phyloP scores from a whole-genome alignment of 2,113 vertebrate species.

The Rhinichthys klamathensis region DNA sequence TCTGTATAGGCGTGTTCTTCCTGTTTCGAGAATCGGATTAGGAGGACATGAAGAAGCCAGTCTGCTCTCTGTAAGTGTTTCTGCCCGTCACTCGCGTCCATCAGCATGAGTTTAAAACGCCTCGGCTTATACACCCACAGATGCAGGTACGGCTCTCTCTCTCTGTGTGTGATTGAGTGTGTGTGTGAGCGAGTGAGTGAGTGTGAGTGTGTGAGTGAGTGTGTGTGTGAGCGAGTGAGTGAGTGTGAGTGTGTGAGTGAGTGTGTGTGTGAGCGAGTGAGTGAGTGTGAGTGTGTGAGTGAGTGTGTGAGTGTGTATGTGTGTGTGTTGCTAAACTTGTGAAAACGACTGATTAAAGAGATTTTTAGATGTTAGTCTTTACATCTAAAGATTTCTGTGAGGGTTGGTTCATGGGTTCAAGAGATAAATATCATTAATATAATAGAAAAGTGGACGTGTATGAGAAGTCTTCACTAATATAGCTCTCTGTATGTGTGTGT shows the following conservation, averaged over 20 bases:
- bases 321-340: not conserved
- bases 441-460: not conserved
- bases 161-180: not conserved
- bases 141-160: not conserved
- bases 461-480: not conserved
- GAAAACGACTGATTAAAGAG: not conserved
- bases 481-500: not conserved
- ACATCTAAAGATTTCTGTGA: not conserved
- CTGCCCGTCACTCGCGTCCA: not conserved
- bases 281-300: too few relatives aligned
- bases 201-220: not conserved
- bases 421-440: not conserved
- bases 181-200: too few relatives aligned
- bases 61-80: constrained; percentile 20
- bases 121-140: not conserved
- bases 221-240: not conserved
- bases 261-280: fast-evolving
- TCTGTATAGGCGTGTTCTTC: not conserved
- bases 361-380: not conserved
- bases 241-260: too few relatives aligned
- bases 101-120: not conserved
- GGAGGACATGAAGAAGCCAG: not conserved
- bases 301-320: not conserved
- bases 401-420: not conserved
- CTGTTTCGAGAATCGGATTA: not conserved